A percentile compares a stretch with the other conserved stretches of the same genome.
phyloP scores from a whole-genome alignment of 2,888 invertebrate genomes.

The Sthenelais limicola region DNA sequence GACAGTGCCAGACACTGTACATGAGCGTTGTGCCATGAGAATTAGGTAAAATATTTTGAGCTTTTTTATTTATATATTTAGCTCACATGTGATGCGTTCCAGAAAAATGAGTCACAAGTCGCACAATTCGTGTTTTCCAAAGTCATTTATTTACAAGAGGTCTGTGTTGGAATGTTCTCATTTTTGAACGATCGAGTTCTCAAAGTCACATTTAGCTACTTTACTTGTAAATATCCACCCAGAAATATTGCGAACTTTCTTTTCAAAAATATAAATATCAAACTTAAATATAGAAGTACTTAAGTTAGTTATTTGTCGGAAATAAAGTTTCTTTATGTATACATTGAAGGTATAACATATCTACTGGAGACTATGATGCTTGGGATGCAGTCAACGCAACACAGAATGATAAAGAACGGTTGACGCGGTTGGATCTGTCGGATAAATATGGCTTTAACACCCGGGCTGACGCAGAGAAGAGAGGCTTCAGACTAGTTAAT shows the following conservation, averaged over 20 bases:
- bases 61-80: not conserved
- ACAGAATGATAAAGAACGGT: conserved; percentile 53
- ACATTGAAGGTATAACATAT: conserved; percentile 71
- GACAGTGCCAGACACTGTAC: conserved; percentile 67
- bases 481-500: conserved; percentile 68
- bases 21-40: conserved; percentile 67
- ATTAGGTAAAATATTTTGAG: conserved; percentile 61
- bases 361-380: conserved; percentile 68
- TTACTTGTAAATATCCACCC: too few species aligned
- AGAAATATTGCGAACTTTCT: too few species aligned
- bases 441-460: conserved; percentile 56
- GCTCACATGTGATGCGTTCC: not conserved
- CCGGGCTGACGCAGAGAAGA: conserved; percentile 53
- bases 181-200: too few species aligned
- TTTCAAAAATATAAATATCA: too few species aligned
- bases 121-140: too few species aligned
- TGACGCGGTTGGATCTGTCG: conserved; percentile 58
- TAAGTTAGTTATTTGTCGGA: not conserved
- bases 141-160: too few species aligned
- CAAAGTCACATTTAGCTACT: too few species aligned
- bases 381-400: conserved; percentile 60
- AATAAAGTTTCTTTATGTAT: too few species aligned
- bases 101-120: too few species aligned
- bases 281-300: too few species aligned
- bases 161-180: too few species aligned